These are phyloP conservation scores for Leptopilina syphax DNA, from an alignment of 2,888 invertebrate species.

Conservation along the genomic window DNA sequence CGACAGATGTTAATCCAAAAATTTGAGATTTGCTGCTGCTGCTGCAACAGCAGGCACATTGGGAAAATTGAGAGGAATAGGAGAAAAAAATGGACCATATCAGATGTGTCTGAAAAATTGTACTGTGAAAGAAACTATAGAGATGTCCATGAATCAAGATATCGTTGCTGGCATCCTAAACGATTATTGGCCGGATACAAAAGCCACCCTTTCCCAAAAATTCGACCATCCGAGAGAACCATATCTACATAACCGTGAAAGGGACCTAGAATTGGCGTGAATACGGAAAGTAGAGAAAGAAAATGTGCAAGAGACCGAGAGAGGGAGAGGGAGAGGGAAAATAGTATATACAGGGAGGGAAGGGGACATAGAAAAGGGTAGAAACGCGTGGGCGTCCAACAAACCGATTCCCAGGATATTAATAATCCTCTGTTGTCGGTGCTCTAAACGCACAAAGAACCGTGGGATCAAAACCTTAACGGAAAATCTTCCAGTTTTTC, in stretches of 20 bases:
- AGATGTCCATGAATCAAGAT: conserved; percentile 35
- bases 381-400: conserved; percentile 37
- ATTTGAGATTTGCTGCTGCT: background rate
- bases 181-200: conserved; percentile 28
- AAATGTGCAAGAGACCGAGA: conserved; percentile 16
- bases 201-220: conserved; percentile 11
- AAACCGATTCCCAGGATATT: conserved; percentile 40
- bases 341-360: conserved; percentile 34
- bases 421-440: conserved; percentile 35
- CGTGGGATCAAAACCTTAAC: conserved; percentile 24
- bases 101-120: background rate
- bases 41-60: background rate
- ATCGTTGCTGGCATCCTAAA: conserved; percentile 21
- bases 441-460: conserved; percentile 29
- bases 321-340: background rate
- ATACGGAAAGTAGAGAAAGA: conserved; percentile 37
- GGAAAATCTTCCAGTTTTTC: conserved; percentile 34
- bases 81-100: conserved; percentile 17
- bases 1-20: conserved; percentile 35
- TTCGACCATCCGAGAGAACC: conserved; percentile 27
- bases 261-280: conserved; percentile 11
- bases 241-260: conserved; percentile 38
- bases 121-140: conserved; percentile 4
- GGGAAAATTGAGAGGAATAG: background rate
- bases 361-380: conserved; percentile 38